Base-by-base conservation (phyloP, 2,888 invertebrate genomes). In the Pandemis cinnamomeana region DNA sequence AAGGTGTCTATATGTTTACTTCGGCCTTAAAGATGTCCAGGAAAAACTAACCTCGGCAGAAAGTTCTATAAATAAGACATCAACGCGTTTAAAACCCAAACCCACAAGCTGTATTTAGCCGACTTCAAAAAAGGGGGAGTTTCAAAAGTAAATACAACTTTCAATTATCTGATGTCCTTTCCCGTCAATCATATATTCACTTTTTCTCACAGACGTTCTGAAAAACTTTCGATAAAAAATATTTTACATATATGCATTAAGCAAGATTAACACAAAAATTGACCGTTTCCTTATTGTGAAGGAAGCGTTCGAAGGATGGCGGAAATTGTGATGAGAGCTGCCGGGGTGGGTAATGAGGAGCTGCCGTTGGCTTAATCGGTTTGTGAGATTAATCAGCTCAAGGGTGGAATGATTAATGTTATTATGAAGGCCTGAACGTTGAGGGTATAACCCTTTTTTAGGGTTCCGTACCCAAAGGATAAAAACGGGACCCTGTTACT, bases 331-430 rank as follows among this genome's bases (percentile, higher is more conserved):
- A 66, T 11, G 42, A 67, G n/a, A 20, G 20, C 11, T 41, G 53
- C 60, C 58, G 27, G 60, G 42, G 13, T 71, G 51, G 42, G 13
- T 71, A 71, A 71, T 71, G 60, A 71, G 41, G 60, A 61, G 36
- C 66, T 71, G 51, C 71, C 71, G 71, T 71, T 67, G 55, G 36
- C 7, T 46, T 64, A 8, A 62, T 70, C 71, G 71, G 66, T 74
- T 74, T 71, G 61, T 61, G 70, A 74, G 70, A 74, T 73, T 70
- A 61, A 10, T 42, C 58, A 13, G 70, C 51, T 67, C 70, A 74
- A 62, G 70, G 74, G 67, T 67, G 36, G 48, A 64, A 48, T 48
- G 48, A 27, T 48, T 46, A 48, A 64, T 27, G 27, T 20, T 13
- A 27, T 27, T 36, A 64, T 64, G 20, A 64, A 61, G 27, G 27